Evolutionary conservation across 35 echinoderm and acorn worm species (phyloP).

Genomic region (Amphiura filiformis): DNA sequence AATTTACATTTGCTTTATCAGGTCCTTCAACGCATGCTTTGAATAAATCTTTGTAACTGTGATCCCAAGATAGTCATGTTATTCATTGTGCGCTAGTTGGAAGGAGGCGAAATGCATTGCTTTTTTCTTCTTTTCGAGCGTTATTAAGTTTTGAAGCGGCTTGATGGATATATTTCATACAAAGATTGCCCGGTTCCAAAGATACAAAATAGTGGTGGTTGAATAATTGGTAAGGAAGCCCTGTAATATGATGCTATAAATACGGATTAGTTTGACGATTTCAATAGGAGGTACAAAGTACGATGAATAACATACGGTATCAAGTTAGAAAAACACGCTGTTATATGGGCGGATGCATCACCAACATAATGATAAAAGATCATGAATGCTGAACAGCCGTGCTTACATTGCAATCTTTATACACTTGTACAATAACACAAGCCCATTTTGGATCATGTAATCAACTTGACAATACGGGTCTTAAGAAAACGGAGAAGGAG

Average conservation of each 20-base stretch:
- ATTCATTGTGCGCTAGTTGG: background rate
- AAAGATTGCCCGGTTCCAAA: background rate
- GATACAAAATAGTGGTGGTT: background rate
- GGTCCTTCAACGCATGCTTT: background rate
- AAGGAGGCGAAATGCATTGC: background rate
- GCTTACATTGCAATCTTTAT: no score
- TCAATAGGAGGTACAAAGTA: background rate
- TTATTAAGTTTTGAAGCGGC: conserved; percentile 9
- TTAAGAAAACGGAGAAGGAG: no score
- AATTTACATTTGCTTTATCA: background rate
- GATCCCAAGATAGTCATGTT: background rate
- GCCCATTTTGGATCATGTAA: no score
- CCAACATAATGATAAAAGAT: background rate
- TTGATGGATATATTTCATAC: conserved; percentile 8
- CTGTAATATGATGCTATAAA: background rate
- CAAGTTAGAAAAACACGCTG: background rate
- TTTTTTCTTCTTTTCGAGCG: background rate
- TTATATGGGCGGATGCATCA: background rate
- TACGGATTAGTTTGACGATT: background rate
- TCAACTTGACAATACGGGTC: no score
- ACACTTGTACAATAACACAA: no score
- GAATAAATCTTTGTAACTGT: background rate
- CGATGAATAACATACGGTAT: background rate
- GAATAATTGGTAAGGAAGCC: background rate
- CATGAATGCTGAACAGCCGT: no score